Percentiles rank a stretch among this genome's conserved stretches.
Evolutionary conservation across 1,140 invertebrate species (phyloP).

Genomic region (Pristionchus pacificus): DNA sequence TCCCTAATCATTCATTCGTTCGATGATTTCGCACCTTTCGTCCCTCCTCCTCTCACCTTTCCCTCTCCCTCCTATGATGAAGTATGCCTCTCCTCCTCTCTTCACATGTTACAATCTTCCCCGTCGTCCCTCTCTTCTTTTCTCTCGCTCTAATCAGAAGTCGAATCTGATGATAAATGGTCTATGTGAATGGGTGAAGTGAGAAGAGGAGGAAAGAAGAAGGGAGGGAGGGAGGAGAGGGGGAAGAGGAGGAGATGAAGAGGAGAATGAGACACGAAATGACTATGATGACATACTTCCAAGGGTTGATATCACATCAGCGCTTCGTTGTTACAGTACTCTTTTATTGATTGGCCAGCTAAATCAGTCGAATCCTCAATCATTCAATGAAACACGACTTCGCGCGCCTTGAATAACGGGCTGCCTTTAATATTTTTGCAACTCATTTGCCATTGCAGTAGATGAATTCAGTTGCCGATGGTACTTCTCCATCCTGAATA

Average conservation of each 20-base stretch:
- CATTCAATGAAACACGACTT: no score
- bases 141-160: background rate
- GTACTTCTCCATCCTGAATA: no score
- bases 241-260: slow-evolving; percentile 6
- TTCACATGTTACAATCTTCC: slow-evolving; percentile 3
- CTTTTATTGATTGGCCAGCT: no score
- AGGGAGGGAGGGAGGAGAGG: slow-evolving; percentile 1
- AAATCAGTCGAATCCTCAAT: no score
- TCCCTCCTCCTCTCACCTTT: background rate
- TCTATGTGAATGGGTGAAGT: background rate
- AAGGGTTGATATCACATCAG: no score
- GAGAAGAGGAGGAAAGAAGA: background rate
- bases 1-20: no score
- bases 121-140: slow-evolving; percentile 9
- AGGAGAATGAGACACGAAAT: background rate
- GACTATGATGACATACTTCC: no score
- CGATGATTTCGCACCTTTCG: background rate
- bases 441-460: no score
- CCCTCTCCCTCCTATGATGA: slow-evolving; percentile 5
- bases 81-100: background rate
- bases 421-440: no score
- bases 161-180: slow-evolving; percentile 6
- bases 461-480: no score
- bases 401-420: no score
- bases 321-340: no score